Evolutionary conservation across 64 coral and sea anemone genomes (phyloP).

Genomic region (Montipora efflorescens): DNA sequence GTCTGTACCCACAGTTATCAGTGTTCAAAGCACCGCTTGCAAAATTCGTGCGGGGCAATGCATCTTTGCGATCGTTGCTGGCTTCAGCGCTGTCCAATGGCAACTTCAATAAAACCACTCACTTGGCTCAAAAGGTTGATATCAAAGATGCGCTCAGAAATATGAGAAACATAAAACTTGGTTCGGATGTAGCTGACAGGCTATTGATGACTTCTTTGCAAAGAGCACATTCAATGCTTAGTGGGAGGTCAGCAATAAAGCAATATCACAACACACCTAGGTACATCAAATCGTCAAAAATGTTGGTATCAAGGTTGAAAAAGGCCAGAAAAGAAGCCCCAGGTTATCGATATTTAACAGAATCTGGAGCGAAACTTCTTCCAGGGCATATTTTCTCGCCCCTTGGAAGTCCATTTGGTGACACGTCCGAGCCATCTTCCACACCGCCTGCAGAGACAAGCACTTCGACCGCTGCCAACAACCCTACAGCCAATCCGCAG

Average conservation of each 20-base stretch:
- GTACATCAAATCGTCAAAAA: neutral
- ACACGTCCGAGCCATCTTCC: neutral
- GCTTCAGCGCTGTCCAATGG: neutral
- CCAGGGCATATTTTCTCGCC: conserved; percentile 51
- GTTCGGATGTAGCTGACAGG: neutral
- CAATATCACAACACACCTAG: neutral
- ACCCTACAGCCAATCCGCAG: neutral
- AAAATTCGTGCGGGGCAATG: neutral
- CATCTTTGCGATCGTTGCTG: neutral
- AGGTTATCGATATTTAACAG: conserved; percentile 14
- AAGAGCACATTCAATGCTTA: neutral
- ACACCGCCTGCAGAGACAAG: neutral
- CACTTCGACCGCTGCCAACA: neutral
- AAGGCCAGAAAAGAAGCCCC: neutral
- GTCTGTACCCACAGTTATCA: conserved; percentile 25
- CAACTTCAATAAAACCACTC: neutral
- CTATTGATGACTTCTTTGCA: neutral
- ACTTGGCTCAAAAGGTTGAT: neutral
- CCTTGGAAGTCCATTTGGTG: conserved; percentile 27
- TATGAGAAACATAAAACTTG: neutral
- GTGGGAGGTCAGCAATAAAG: conserved; percentile 25
- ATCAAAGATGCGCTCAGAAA: neutral
- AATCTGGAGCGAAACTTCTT: conserved; percentile 45
- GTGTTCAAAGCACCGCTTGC: conserved; percentile 30
- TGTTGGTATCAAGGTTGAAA: neutral